Conservation (phyloP, 1,140 invertebrate genomes). For the Caerostris extrusa region DNA sequence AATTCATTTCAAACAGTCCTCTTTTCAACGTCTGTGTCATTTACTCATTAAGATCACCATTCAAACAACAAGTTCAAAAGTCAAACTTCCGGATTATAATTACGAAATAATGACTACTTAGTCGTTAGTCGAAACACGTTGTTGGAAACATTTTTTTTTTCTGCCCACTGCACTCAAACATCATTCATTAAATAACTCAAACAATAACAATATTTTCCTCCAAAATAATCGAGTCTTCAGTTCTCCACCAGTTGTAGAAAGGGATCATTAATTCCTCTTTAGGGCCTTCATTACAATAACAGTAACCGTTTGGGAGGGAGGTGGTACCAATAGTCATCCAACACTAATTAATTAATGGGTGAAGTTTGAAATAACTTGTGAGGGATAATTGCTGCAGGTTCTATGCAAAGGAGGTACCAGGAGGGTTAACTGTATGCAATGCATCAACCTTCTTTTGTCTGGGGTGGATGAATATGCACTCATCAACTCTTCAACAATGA, state of each 20-base stretch:
- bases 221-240: not conserved
- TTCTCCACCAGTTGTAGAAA: not conserved
- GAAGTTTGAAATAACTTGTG: constrained; percentile 17
- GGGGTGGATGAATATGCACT: not conserved
- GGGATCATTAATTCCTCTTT: constrained; percentile 13
- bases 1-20: too few species aligned
- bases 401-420: too few species aligned
- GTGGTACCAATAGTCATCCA: not conserved
- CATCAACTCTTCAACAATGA: not conserved
- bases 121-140: not conserved
- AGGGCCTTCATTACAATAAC: constrained; percentile 7
- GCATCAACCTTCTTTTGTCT: not conserved
- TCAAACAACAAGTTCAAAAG: too few species aligned
- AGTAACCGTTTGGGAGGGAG: not conserved
- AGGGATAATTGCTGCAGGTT: not conserved
- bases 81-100: not conserved
- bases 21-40: too few species aligned
- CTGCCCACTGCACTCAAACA: not conserved
- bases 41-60: too few species aligned
- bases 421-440: not conserved
- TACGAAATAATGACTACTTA: not conserved
- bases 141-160: not conserved
- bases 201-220: not conserved
- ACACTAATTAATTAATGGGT: constrained; percentile 8
- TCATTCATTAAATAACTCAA: not conserved